phyloP scores from a whole-genome alignment of 2,888 invertebrate species.

The Acanthopleura granulata region DNA sequence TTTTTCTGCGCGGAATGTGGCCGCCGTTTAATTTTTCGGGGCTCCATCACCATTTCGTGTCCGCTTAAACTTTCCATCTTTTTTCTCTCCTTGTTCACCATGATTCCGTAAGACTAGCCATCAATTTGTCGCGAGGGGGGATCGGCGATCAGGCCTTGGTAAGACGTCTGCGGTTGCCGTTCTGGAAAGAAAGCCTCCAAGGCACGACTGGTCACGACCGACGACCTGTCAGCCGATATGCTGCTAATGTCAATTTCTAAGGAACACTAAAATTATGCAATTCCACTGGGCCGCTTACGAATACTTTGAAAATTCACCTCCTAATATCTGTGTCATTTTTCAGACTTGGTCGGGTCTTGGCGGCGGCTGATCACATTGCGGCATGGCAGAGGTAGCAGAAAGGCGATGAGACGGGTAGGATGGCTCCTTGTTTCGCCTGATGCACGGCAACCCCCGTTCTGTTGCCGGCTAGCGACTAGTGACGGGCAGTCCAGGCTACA shows the following conservation, averaged over 20 bases:
- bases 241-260: not conserved
- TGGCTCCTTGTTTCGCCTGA: not conserved
- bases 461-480: not conserved
- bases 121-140: too few species aligned
- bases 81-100: too few species aligned
- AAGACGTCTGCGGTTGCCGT: too few species aligned
- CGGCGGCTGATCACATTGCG: not conserved
- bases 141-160: too few species aligned
- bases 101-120: too few species aligned
- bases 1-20: constrained; percentile 3
- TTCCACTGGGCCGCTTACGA: not conserved
- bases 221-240: not conserved
- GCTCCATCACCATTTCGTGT: too few species aligned
- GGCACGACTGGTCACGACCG: not conserved
- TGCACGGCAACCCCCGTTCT: not conserved
- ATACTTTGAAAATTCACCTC: not conserved
- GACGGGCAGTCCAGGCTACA: not conserved
- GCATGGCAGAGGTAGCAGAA: too few species aligned
- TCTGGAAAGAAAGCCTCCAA: too few species aligned
- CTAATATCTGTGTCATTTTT: not conserved
- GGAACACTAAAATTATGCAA: constrained; percentile 2
- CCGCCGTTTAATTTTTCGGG: too few species aligned
- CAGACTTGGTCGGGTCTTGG: not conserved
- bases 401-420: too few species aligned
- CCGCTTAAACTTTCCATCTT: too few species aligned